Conservation (phyloP, 1,140 invertebrate genomes). For the Galleria mellonella region DNA sequence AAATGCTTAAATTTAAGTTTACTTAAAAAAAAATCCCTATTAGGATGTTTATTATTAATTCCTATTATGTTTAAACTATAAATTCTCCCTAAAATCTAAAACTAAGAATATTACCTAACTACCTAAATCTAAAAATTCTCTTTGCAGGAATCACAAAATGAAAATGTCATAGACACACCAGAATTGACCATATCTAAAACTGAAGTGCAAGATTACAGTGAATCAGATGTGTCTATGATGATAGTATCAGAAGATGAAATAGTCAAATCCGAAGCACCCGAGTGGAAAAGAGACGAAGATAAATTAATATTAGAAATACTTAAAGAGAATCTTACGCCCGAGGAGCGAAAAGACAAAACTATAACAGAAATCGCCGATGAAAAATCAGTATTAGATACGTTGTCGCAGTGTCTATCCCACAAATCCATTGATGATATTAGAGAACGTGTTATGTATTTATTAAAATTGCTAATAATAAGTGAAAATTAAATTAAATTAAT, state of each 20-base stretch:
- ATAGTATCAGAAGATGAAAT: conserved; percentile 30
- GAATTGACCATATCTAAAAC: conserved; percentile 13
- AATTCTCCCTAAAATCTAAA: too few species aligned
- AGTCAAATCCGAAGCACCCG: conserved; percentile 29
- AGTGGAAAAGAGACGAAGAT: conserved; percentile 59
- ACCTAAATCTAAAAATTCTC: too few species aligned
- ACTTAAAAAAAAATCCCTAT: too few species aligned
- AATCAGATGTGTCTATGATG: conserved; percentile 12
- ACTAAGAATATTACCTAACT: too few species aligned
- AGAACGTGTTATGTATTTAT: conserved; percentile 41
- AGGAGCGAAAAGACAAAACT: conserved; percentile 37
- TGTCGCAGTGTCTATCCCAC: conserved; percentile 25
- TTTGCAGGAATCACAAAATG: conserved; percentile 16
- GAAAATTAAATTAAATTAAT: conserved; percentile 3
- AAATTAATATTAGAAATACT: conserved; percentile 51
- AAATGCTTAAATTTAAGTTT: too few species aligned
- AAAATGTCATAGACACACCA: conserved; percentile 1
- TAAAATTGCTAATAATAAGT: conserved; percentile 30
- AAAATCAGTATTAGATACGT: conserved; percentile 27
- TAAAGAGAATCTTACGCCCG: conserved; percentile 26
- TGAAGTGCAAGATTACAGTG: conserved; percentile 3
- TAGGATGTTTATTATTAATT: too few species aligned
- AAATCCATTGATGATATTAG: conserved; percentile 36
- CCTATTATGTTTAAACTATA: too few species aligned
- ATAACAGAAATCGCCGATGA: conserved; percentile 48